Conservation (phyloP, 2,888 invertebrate species). For the Drosophila multiciliata region DNA sequence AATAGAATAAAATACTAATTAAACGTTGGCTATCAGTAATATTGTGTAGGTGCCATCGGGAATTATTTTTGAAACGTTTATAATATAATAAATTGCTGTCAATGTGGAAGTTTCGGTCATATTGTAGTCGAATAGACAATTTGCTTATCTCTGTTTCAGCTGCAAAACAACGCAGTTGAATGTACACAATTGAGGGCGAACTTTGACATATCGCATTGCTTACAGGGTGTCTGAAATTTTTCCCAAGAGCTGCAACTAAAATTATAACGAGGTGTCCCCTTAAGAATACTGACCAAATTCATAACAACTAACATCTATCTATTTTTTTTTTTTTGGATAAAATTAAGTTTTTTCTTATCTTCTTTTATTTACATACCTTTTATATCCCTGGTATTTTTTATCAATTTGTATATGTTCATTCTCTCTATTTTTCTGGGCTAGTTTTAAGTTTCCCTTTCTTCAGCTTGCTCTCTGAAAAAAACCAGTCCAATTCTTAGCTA, state of each 20-base stretch:
- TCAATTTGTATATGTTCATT: background rate
- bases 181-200: background rate
- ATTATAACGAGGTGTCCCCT: background rate
- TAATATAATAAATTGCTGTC: slow-evolving; percentile 2
- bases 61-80: too few relatives aligned
- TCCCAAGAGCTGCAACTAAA: background rate
- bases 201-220: slow-evolving; percentile 16
- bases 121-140: background rate
- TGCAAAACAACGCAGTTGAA: slow-evolving; percentile 14
- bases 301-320: background rate
- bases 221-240: background rate
- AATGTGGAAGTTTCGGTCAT: background rate
- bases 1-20: too few relatives aligned
- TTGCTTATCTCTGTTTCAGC: slow-evolving; percentile 19
- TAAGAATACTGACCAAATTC: background rate
- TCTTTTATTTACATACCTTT: background rate
- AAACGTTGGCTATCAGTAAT: background rate
- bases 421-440: background rate
- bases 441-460: background rate
- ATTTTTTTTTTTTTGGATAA: background rate
- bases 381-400: background rate
- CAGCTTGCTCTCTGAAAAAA: background rate
- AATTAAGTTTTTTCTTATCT: background rate
- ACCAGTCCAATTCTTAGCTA: background rate
- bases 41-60: too few relatives aligned